Base-by-base conservation (phyloP, 2,113 vertebrate species). In the Glaucomys volans region DNA sequence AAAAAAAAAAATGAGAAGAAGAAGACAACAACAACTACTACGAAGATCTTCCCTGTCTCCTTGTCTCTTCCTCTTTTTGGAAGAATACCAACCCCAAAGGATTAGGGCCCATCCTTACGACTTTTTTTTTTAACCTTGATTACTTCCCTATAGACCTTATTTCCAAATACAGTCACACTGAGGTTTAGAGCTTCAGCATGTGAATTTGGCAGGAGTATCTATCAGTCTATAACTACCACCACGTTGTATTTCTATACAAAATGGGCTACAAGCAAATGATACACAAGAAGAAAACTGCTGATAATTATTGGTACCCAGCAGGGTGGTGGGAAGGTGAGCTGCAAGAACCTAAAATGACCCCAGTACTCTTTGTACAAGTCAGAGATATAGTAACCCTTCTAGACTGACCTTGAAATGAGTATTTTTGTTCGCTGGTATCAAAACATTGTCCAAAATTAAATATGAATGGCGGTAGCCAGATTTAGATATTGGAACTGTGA, bases 321-420 rank as follows among this genome's bases (percentile, higher is more conserved):
- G 35, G 28, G 22, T 0, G 3, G 6, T 59, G 17, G 2, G 66
- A 12, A 12, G 26, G 6, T 2, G 2, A 37, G 13, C 14, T 32
- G 11, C 8, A 72, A 42, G 17, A 89, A n/a, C 7, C 1, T 47
- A 1, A 47, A 28, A 8, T 47, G 4, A 83, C 2, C 18, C 11
- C 7, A n/a, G 17, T 1, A 54, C 2, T 64, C 16, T 57, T 54
- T 18, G 7, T 24, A 30, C 16, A 85, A 84, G 9, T 62, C 12
- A 72, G 30, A 24, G 20, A 16, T 26, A 37, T 3, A 44, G 9
- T n/a, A 30, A 67, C 52, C 30, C 24, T 72, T 85, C 37, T 17
- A 37, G 20, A 71, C 14, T 44, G 13, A 64, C 0, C 2, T 64
- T 67, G 16, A 14, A 47, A 50, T n/a, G 37, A 17, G 0, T 7